These are phyloP conservation scores for Seriola aureovittata DNA, from an alignment of 2,113 vertebrate genomes.

Conservation along the genomic window DNA sequence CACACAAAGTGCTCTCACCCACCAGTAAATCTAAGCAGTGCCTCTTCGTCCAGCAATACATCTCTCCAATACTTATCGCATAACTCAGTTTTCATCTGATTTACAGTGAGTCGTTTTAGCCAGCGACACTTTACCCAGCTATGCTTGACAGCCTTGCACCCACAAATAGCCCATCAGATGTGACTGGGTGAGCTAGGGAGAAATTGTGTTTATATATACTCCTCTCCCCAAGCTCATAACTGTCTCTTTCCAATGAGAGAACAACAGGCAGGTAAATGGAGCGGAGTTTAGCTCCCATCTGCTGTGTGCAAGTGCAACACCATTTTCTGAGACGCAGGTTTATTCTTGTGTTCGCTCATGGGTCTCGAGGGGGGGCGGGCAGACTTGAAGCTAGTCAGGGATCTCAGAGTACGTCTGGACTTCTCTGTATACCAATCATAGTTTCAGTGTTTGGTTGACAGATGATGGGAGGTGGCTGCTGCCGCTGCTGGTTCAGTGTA, in stretches of 20 bases:
- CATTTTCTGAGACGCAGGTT: slow-evolving; percentile 57
- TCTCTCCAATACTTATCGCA: slow-evolving; percentile 49
- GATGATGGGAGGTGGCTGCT: slow-evolving; percentile 46
- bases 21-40: slow-evolving; percentile 65
- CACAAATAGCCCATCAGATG: slow-evolving; percentile 74
- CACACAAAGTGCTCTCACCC: slow-evolving; percentile 48
- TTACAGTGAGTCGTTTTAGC: slow-evolving; percentile 70
- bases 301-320: slow-evolving; percentile 43
- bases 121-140: slow-evolving; percentile 49
- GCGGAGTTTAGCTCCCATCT: slow-evolving; percentile 75
- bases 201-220: slow-evolving; percentile 67
- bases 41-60: slow-evolving; percentile 58
- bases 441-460: slow-evolving; percentile 68
- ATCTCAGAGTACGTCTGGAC: slow-evolving; percentile 59
- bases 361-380: slow-evolving; percentile 51
- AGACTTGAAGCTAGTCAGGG: slow-evolving; percentile 55
- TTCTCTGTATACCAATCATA: slow-evolving; percentile 73
- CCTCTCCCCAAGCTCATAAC: slow-evolving; percentile 66
- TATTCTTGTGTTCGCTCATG: slow-evolving; percentile 55
- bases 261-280: slow-evolving; percentile 76
- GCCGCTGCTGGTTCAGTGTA: slow-evolving; percentile 54
- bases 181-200: slow-evolving; percentile 67
- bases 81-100: slow-evolving; percentile 70
- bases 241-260: slow-evolving; percentile 66
- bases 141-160: slow-evolving; percentile 47